phyloP scores from a whole-genome alignment of 2,888 invertebrate species.

The Rapana venosa region DNA sequence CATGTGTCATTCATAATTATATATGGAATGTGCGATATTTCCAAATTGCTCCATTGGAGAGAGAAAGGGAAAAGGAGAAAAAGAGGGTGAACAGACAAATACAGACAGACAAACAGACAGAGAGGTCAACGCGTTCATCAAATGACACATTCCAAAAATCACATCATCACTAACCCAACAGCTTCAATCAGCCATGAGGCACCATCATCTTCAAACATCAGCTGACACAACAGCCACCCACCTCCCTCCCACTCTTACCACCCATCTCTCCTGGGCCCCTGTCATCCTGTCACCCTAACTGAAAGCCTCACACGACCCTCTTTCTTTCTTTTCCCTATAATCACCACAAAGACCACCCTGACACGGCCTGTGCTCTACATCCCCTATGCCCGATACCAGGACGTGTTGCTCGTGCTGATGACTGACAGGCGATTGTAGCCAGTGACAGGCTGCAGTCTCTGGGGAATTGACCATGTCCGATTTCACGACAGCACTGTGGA shows the following conservation, averaged over 20 bases:
- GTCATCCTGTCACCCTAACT: background rate
- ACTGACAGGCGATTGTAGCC: constrained; percentile 9
- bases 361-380: background rate
- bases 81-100: no score
- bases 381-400: background rate
- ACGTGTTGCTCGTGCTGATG: constrained; percentile 18
- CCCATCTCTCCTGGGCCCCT: background rate
- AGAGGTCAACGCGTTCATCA: no score
- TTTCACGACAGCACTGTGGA: background rate
- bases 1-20: no score
- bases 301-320: no score
- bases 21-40: no score
- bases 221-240: background rate
- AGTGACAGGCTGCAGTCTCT: constrained; percentile 14
- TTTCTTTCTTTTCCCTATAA: background rate
- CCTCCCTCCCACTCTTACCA: background rate
- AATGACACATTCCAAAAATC: background rate
- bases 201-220: background rate
- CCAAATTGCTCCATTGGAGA: no score
- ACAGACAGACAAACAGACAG: no score
- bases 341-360: constrained; percentile 1
- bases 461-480: constrained; percentile 12
- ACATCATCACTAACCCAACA: background rate
- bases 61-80: no score
- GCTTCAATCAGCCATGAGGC: background rate